Base-by-base conservation (phyloP, 2,113 vertebrate species). In the Megalops atlanticus region DNA sequence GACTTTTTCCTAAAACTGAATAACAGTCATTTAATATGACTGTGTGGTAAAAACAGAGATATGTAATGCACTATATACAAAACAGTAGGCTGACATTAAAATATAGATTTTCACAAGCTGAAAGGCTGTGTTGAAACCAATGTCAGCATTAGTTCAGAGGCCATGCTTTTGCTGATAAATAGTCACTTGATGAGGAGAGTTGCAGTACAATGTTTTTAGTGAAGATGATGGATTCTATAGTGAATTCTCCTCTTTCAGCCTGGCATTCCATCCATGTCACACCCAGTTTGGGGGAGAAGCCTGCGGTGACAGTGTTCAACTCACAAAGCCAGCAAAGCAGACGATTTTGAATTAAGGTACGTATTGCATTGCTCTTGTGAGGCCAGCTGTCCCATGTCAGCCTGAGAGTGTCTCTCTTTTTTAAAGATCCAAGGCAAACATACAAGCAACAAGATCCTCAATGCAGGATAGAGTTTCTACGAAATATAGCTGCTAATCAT, bases 391-490 rank as follows among this genome's bases (percentile, higher is more conserved):
- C 78, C 45, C 77, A 27, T 68, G 39, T 71, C 72, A 76, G 78
- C 78, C 74, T 74, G 72, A 73, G 41, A 74, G 90, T 87, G 86
- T 92, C 88, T 92, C 89, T 78, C 87, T 92, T 89, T 92, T 91
- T 89, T 93, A 91, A 93, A 94, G 92, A 93, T 92, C 90, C 88
- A 88, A 91, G 87, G 91, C 91, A 91, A 84, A 92, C 88, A 92
- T 93, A 90, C 92, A 92, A 91, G 94, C 91, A 95, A 95, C 91
- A 84, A 89, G 88, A 90, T 90, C 92, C 89, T 84, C 80, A 41
- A 92, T 89, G 91, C 87, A 87, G 91, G 87, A 92, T 87, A 94
- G 91, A 90, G 93, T 96, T 96, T 95, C 93, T 83, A 88, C 89
- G 86, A 88, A 89, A 89, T 89, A 90, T 85, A 87, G 87, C 74